Percentiles rank a stretch among this genome's conserved stretches.
Conservation (phyloP, 1,140 invertebrate genomes). For the Scylla paramamosain region DNA sequence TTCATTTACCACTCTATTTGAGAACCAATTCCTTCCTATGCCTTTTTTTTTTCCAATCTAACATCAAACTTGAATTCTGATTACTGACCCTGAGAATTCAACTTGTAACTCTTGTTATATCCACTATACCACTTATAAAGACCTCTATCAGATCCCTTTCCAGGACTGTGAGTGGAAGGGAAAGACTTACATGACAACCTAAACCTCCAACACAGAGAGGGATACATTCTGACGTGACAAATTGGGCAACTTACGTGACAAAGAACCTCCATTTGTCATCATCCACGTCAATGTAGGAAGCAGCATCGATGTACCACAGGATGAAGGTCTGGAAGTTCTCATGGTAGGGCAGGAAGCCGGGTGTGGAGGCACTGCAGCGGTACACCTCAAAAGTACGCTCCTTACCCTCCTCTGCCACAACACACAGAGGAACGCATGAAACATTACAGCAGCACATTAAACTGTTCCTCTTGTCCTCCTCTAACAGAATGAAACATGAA, state of each 20-base stretch:
- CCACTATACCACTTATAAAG: too few species aligned
- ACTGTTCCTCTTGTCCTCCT: neutral
- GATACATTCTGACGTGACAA: too few species aligned
- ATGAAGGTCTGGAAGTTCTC: slow-evolving; percentile 93
- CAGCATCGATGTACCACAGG: slow-evolving; percentile 97
- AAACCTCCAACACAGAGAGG: too few species aligned
- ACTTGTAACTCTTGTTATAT: too few species aligned
- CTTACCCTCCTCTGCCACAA: slow-evolving; percentile 52
- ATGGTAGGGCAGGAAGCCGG: slow-evolving; percentile 90
- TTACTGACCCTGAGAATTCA: too few species aligned
- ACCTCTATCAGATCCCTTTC: too few species aligned
- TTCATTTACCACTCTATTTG: too few species aligned
- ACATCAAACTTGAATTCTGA: too few species aligned
- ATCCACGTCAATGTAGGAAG: slow-evolving; percentile 94
- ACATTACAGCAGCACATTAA: neutral
- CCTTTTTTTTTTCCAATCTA: too few species aligned
- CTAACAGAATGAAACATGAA: neutral
- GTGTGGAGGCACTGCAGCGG: slow-evolving; percentile 85
- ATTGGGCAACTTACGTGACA: slow-evolving; percentile 86
- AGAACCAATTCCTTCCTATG: too few species aligned
- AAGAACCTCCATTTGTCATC: slow-evolving; percentile 96
- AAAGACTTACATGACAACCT: too few species aligned
- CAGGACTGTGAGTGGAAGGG: too few species aligned
- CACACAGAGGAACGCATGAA: neutral
- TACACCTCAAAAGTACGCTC: slow-evolving; percentile 88